Conservation (phyloP, 2,113 vertebrate genomes). For the Aegithalos caudatus region DNA sequence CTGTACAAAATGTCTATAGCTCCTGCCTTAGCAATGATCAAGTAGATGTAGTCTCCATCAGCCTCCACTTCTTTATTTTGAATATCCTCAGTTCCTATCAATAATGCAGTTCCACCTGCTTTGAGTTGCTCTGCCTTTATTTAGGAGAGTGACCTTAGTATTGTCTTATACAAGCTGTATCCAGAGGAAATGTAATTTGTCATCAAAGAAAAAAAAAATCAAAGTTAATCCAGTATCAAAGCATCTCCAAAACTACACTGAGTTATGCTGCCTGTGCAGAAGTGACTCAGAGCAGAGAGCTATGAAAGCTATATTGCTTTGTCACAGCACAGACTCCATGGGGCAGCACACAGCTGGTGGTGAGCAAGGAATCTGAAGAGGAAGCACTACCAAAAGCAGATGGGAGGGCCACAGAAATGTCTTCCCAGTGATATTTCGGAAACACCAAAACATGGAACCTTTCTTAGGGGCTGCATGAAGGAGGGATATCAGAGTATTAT, state of each 20-base stretch:
- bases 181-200: background rate
- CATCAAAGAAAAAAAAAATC: background rate
- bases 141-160: background rate
- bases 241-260: background rate
- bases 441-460: background rate
- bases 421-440: background rate
- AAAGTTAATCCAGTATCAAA: background rate
- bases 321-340: rapidly evolving
- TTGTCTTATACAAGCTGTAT: background rate
- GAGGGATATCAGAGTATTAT: background rate
- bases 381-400: background rate
- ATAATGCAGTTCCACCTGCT: background rate
- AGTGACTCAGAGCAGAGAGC: background rate
- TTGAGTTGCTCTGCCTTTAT: background rate
- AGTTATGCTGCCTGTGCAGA: background rate
- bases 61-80: background rate
- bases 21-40: background rate
- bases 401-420: background rate
- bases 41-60: background rate
- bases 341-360: background rate
- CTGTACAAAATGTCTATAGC: background rate
- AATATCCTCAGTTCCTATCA: background rate
- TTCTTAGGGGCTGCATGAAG: background rate
- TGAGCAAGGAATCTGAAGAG: background rate
- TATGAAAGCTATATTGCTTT: rapidly evolving